A percentile compares a stretch with the other conserved stretches of the same genome.
These are phyloP conservation scores for Andrena camellia DNA, from an alignment of 2,888 invertebrate species.

Conservation along the genomic window DNA sequence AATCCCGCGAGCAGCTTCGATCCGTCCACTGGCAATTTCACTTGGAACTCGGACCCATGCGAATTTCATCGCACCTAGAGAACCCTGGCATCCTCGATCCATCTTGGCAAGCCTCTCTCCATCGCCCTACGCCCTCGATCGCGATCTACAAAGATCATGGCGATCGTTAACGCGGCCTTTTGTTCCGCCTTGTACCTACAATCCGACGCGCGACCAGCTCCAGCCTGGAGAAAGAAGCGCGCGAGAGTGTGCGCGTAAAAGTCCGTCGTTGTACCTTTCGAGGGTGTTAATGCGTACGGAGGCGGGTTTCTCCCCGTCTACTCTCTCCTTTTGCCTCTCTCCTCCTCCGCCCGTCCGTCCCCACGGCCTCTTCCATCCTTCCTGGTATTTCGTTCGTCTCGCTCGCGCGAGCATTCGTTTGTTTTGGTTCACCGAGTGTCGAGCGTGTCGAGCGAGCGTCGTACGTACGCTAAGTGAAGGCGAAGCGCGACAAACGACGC, in stretches of 20 bases:
- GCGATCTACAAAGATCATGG: slow-evolving; percentile 29
- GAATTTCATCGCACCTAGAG: no score
- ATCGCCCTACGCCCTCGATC: slow-evolving; percentile 13
- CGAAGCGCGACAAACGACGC: slow-evolving; percentile 69
- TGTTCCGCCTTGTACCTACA: slow-evolving; percentile 53
- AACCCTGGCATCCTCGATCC: not conserved
- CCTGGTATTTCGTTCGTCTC: slow-evolving; percentile 53
- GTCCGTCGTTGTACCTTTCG: slow-evolving; percentile 56
- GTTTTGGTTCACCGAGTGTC: slow-evolving; percentile 75
- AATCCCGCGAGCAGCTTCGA: slow-evolving; percentile 1
- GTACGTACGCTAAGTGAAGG: slow-evolving; percentile 65
- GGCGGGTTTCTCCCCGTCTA: slow-evolving; percentile 71
- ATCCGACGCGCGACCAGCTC: slow-evolving; percentile 60
- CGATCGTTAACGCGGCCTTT: slow-evolving; percentile 58
- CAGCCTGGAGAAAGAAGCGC: slow-evolving; percentile 30
- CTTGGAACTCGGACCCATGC: no score
- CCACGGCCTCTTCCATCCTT: slow-evolving; percentile 29
- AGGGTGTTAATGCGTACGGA: slow-evolving; percentile 74
- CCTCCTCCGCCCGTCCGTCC: slow-evolving; percentile 15
- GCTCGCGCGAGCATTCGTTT: slow-evolving; percentile 69
- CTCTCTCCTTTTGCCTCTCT: slow-evolving; percentile 53
- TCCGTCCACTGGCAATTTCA: not conserved
- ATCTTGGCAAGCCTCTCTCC: not conserved
- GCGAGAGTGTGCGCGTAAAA: slow-evolving; percentile 31
- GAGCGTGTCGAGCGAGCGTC: slow-evolving; percentile 63